Evolutionary conservation across 2,113 vertebrate genomes (phyloP), one percentile per base, ranked within the genome.

Genomic region (Tychaedon coryphoeus): DNA sequence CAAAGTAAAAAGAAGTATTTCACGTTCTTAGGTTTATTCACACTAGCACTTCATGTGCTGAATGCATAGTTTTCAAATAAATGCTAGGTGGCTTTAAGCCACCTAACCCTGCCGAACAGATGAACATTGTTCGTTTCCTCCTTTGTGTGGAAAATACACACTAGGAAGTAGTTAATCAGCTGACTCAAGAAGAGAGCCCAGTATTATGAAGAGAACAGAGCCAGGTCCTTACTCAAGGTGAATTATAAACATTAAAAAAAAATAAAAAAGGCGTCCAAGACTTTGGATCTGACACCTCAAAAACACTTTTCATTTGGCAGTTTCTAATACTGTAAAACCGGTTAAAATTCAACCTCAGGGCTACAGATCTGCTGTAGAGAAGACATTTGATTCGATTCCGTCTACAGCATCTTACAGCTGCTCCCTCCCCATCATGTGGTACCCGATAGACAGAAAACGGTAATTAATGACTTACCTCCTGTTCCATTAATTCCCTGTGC

Each of bases 401-500:
- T 10, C 48, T 64, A 8, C 0, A 0, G 12, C 61, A 18, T 17
- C 22, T 50, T 8, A 14, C 0, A 62, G 3, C 4, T 43, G 62
- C 15, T 51, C 26, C 50, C 36, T 71, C 6, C 22, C 40, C 22
- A 18, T 8, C 31, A 12, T 2, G 2, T 18, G 14, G 7, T 25
- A 33, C 20, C 14, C 11, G 1, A 22, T 1, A 48, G 36, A 23
- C 0, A 18, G 24, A n/a, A 45, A 26, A 19, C 0, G 14, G 1
- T 25, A 56, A 31, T 47, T 42, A 15, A 38, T 4, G 4, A 36
- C 97, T 95, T 79, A 99, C 99, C 98, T 99, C 98, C 43, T 92
- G 98, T 14, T 96, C 98, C 80, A 98, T 60, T 22, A 81, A 96
- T 26, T 99, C 98, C 77, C 97, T 95, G 11, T 98, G 98, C 83